Conservation (phyloP, 2,888 invertebrate species). For the Heteromurus nitidus region DNA sequence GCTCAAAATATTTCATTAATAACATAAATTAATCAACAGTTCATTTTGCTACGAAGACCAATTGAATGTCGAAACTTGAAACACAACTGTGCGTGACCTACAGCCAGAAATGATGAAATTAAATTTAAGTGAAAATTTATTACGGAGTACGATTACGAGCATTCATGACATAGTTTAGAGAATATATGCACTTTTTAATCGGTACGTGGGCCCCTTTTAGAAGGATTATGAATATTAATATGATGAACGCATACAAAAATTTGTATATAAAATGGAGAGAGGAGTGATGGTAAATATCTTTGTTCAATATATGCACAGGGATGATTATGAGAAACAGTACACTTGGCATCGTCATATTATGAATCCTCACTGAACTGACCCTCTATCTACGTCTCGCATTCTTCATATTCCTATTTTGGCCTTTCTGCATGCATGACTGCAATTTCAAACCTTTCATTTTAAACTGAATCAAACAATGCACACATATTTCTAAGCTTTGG, state of each 20-base stretch:
- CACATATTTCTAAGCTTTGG: neutral
- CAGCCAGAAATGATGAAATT: no score
- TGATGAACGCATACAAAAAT: neutral
- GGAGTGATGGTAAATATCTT: conserved; percentile 64
- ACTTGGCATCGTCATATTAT: conserved; percentile 16
- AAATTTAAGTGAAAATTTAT: no score
- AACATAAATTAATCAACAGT: no score
- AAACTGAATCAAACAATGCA: conserved; percentile 21
- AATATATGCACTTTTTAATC: no score
- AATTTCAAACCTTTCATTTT: conserved; percentile 49
- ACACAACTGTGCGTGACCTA: no score
- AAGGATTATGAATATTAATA: conserved; percentile 62
- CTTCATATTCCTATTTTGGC: neutral
- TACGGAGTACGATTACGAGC: no score
- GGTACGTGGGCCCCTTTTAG: no score
- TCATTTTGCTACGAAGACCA: no score
- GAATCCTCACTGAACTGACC: neutral
- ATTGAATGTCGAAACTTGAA: no score
- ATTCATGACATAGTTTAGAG: no score
- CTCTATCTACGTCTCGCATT: neutral
- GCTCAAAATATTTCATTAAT: no score
- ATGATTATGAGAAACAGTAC: conserved; percentile 59
- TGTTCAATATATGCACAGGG: no score
- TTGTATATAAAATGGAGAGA: conserved; percentile 6
- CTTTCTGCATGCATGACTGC: conserved; percentile 63